Evolutionary conservation across 2,113 vertebrate species (phyloP).

Genomic region (Chrysochloris asiatica): DNA sequence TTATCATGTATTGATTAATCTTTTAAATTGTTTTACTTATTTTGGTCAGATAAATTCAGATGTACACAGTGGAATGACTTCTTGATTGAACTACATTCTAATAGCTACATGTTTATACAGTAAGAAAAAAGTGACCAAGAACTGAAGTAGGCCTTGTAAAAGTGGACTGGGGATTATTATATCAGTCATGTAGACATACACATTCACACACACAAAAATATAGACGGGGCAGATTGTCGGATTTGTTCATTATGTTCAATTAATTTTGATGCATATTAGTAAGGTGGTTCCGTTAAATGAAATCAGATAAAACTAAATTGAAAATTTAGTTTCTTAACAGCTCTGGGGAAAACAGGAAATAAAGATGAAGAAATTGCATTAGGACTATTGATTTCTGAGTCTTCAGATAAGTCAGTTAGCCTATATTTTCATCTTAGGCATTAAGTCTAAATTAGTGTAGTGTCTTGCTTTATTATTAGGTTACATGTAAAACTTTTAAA

Average conservation of each 20-base stretch:
- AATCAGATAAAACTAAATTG: constrained; percentile 29
- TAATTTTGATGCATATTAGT: not conserved
- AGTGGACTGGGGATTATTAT: not conserved
- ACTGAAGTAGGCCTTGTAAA: not conserved
- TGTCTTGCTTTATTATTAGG: not conserved
- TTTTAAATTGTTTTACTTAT: not conserved
- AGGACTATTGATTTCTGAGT: not conserved
- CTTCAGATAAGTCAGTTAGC: not conserved
- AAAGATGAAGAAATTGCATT: not conserved
- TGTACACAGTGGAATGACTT: constrained; percentile 8
- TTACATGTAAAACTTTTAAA: not conserved
- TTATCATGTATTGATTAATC: constrained; percentile 24
- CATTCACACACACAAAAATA: not conserved
- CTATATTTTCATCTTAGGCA: not conserved
- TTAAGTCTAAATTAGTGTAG: not conserved
- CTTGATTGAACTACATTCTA: not conserved
- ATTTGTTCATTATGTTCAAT: constrained; percentile 4
- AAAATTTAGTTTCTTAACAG: constrained; percentile 31
- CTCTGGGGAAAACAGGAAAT: not conserved
- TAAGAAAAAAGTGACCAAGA: constrained; percentile 12
- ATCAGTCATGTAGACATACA: not conserved
- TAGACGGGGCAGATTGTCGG: not conserved
- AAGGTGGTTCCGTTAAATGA: not conserved
- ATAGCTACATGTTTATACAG: not conserved
- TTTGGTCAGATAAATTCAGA: constrained; percentile 28